Base-by-base conservation (phyloP, 2,113 vertebrate species). In the Prinia subflava region DNA sequence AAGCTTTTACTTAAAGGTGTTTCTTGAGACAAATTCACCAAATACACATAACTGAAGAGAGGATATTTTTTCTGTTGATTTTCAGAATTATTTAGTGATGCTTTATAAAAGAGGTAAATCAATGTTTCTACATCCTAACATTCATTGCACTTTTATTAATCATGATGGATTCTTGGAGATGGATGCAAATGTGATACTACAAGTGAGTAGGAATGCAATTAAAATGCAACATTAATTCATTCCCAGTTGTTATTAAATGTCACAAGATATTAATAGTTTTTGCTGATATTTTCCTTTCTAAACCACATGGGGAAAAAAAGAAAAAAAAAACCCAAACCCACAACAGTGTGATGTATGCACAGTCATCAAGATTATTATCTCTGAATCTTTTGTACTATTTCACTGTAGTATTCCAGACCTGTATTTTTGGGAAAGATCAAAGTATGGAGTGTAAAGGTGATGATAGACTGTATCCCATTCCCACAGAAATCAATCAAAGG, bases 401-500 rank as follows among this genome's bases (percentile, higher is more conserved):
- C 28, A 60, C 19, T 55, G 35, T 35, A 69, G 39, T 50, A 42
- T 65, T 63, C 42, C 68, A 80, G 74, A 75, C 78, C 15, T 86
- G 16, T 63, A 16, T 65, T 87, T 85, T 47, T 68, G 30, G 39
- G 52, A 56, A 93, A 92, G 90, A 92, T 96, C 90, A 90, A 96
- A 96, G 82, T 68, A 24, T 8, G 50, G 11, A 69, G 25, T 73
- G 31, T 90, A 69, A 87, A 87, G 50, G 52, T 85, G 42, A 15
- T 84, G 41, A 73, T 79, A 70, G 69, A 44, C 31, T 47, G 10
- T 67, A 70, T 52, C 28, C 33, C 47, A 65, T 83, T 96, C 90
- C 90, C 90, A 88, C 60, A 95, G 93, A 95, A 96, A 95, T 95
- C 90, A 96, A 88, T 96, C 95, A 90, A 78, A 93, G 28, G 44